Base-by-base conservation (phyloP, 1,140 invertebrate genomes). In the Contarinia nasturtii region DNA sequence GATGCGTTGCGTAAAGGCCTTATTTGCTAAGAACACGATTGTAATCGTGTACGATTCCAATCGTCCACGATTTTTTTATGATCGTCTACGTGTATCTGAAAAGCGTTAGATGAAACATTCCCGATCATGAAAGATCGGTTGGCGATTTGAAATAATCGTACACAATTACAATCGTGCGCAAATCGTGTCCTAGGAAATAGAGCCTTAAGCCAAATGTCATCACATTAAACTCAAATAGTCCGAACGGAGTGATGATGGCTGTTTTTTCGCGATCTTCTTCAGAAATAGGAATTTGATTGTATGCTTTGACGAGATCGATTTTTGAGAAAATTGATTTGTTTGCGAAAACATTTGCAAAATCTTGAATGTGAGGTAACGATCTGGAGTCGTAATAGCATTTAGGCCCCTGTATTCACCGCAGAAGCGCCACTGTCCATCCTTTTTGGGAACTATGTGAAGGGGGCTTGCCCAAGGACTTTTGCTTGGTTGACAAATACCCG, bases 361-460 rank as follows among this genome's bases (percentile, higher is more conserved):
- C 61, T 10, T 57, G 41, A 0, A 60, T 46, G 33, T 59, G 49
- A n/a, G 51, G 51, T 52, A 50, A 7, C 49, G 44, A 42, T 52
- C 49, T n/a, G 44, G 18, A 7, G 46, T 34, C 1, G 54, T 57
- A 3, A 49, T 44, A 0, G 15, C 20, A 50, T 74, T 74, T 2
- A 73, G 50, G 20, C 47, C 33, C 20, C 68, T 45, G 49, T 65
- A 72, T 54, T 74, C 71, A 7, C 69, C 52, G 52, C 68, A 73
- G n/a, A 69, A 55, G 11, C 68, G 52, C 7, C 53, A 48, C 0
- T 45, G 45, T 3, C 63, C 63, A 52, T 70, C 63, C 47, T 61
- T 61, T 50, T 72, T 70, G 7, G 46, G 47, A 0, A 58, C 57
- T 10, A 67, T 41, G 2, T 66, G 56, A 2, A 67, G 51, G 7